These are phyloP conservation scores for Lates japonicus DNA, from an alignment of 2,797 vertebrate species.

Conservation along the genomic window DNA sequence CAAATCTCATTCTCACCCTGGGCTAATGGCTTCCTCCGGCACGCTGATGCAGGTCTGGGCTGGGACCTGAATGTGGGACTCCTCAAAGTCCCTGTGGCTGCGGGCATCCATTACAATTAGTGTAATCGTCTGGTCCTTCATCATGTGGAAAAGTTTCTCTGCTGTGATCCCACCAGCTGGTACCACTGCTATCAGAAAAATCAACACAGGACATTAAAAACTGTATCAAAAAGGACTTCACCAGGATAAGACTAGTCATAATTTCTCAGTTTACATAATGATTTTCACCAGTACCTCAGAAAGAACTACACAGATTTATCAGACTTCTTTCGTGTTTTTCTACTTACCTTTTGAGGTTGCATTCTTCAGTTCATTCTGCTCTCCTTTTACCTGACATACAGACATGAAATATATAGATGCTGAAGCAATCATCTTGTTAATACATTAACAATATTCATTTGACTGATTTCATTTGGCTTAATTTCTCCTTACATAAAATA, in stretches of 20 bases:
- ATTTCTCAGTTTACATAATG: neutral
- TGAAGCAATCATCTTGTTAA: slow-evolving; percentile 4
- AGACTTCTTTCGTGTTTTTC: neutral
- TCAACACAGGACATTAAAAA: neutral
- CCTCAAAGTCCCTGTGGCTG: slow-evolving; percentile 89
- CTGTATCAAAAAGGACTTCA: neutral
- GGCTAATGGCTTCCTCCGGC: slow-evolving; percentile 93
- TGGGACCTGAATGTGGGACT: slow-evolving; percentile 92
- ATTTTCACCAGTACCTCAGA: neutral
- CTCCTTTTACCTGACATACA: slow-evolving; percentile 88
- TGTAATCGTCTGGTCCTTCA: slow-evolving; percentile 89
- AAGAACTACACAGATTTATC: neutral
- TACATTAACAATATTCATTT: neutral
- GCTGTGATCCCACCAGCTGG: slow-evolving; percentile 89
- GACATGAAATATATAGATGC: neutral
- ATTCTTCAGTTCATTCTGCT: slow-evolving; percentile 86
- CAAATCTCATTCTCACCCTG: slow-evolving; percentile 88
- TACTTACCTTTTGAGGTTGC: slow-evolving; percentile 86
- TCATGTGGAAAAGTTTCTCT: slow-evolving; percentile 93
- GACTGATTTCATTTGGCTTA: neutral
- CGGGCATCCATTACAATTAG: slow-evolving; percentile 96
- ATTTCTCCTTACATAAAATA: neutral
- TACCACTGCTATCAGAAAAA: slow-evolving; percentile 51
- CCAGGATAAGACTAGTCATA: neutral
- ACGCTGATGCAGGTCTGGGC: slow-evolving; percentile 88